phyloP scores from a whole-genome alignment of 1,140 invertebrate species.

The Zaprionus nigranus region DNA sequence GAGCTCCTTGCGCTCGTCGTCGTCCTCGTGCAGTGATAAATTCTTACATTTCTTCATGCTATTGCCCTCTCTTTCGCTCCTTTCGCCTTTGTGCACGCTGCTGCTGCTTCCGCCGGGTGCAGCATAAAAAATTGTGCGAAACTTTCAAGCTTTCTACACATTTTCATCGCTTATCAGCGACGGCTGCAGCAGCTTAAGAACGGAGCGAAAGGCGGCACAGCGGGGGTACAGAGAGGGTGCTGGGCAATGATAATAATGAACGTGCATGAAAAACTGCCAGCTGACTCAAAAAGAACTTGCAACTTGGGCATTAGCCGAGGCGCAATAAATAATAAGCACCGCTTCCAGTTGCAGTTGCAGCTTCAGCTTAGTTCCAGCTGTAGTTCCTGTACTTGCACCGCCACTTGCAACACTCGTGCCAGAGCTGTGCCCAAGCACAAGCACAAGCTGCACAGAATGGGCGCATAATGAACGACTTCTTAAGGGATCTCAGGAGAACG shows the following conservation, averaged over 20 bases:
- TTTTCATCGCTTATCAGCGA: slow-evolving; percentile 80
- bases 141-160: slow-evolving; percentile 81
- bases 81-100: slow-evolving; percentile 2
- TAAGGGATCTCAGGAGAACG: slow-evolving; percentile 52
- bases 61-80: neutral
- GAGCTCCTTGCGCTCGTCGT: slow-evolving; percentile 24
- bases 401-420: neutral
- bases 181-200: slow-evolving; percentile 69
- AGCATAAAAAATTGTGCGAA: slow-evolving; percentile 79
- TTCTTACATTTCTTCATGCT: slow-evolving; percentile 60
- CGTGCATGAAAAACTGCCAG: slow-evolving; percentile 81
- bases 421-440: no score
- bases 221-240: neutral
- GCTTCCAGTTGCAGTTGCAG: slow-evolving; percentile 18
- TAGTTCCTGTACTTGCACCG: neutral
- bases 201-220: neutral
- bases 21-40: slow-evolving; percentile 69
- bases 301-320: slow-evolving; percentile 71
- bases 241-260: slow-evolving; percentile 76
- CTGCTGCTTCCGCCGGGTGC: slow-evolving; percentile 31
- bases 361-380: no score
- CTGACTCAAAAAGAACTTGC: slow-evolving; percentile 71
- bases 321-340: slow-evolving; percentile 80
- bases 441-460: slow-evolving; percentile 56
- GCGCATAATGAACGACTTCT: slow-evolving; percentile 78